Percentiles rank a stretch among this genome's conserved stretches.
Conservation (phyloP, 2,797 vertebrate species). For the Gymnoscopelus braueri region DNA sequence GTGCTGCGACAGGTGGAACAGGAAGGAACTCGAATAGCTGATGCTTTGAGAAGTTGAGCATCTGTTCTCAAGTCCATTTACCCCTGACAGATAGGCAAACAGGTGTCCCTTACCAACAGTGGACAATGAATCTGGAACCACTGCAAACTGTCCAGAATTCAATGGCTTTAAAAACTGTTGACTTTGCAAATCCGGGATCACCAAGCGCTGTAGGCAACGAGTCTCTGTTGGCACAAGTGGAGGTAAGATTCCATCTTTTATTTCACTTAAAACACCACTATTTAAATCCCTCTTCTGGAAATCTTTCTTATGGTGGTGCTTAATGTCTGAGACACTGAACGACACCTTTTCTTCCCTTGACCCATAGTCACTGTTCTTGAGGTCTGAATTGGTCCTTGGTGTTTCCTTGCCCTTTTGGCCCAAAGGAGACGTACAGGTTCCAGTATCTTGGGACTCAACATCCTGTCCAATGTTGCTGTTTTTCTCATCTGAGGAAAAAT, state of each 20-base stretch:
- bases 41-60: slow-evolving; percentile 81
- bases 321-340: slow-evolving; percentile 66
- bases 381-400: slow-evolving; percentile 69
- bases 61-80: slow-evolving; percentile 81
- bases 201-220: slow-evolving; percentile 82
- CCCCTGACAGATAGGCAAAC: slow-evolving; percentile 84
- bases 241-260: slow-evolving; percentile 81
- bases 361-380: slow-evolving; percentile 59
- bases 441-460: slow-evolving; percentile 78
- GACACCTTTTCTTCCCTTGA: slow-evolving; percentile 61
- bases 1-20: slow-evolving; percentile 89
- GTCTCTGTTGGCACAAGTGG: slow-evolving; percentile 81
- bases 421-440: slow-evolving; percentile 61
- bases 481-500: slow-evolving; percentile 79
- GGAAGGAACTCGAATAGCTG: slow-evolving; percentile 83
- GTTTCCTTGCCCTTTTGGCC: slow-evolving; percentile 70
- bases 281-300: slow-evolving; percentile 59
- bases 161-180: slow-evolving; percentile 87
- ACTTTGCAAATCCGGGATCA: slow-evolving; percentile 80
- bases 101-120: slow-evolving; percentile 83
- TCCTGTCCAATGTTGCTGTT: slow-evolving; percentile 84
- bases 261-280: slow-evolving; percentile 57
- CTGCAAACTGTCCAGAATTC: slow-evolving; percentile 86
- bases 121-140: slow-evolving; percentile 84
- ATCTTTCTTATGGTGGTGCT: slow-evolving; percentile 67